Conservation (phyloP, 2,888 invertebrate species). For the Tetranychus truncatus region DNA sequence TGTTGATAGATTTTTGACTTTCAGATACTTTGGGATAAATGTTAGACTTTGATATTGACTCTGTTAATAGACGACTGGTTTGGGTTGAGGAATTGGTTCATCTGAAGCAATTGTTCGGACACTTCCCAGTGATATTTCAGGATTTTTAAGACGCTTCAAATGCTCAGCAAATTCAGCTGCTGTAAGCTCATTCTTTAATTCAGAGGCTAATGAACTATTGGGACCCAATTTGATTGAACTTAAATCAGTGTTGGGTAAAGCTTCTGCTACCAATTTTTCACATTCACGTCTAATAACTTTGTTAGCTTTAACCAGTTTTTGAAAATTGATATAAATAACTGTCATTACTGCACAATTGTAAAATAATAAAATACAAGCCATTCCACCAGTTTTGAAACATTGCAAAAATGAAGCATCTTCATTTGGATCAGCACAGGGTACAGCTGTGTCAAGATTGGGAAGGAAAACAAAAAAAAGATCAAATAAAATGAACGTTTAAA, state of each 20-base stretch:
- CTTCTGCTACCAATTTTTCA: background rate
- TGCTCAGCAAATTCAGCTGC: background rate
- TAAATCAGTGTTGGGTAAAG: background rate
- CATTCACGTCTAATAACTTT: background rate
- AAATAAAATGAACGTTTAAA: background rate
- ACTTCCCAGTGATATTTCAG: background rate
- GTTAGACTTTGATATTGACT: background rate
- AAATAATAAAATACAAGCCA: background rate
- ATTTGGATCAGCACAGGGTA: background rate
- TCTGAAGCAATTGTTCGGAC: background rate
- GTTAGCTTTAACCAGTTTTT: background rate
- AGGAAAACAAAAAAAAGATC: background rate
- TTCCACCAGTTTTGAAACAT: background rate
- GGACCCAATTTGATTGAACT: background rate
- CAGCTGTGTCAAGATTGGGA: background rate
- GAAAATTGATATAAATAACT: background rate
- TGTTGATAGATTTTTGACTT: no score
- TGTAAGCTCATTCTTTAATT: background rate
- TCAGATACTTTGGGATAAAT: no score
- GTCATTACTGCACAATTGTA: background rate
- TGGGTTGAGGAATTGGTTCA: background rate
- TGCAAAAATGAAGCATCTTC: background rate
- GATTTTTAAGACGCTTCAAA: background rate
- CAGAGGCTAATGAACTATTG: background rate
- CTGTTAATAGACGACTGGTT: background rate